Percentiles rank a stretch among this genome's conserved stretches.
Conservation (phyloP, 1,140 invertebrate species). For the Drosophila repleta region DNA sequence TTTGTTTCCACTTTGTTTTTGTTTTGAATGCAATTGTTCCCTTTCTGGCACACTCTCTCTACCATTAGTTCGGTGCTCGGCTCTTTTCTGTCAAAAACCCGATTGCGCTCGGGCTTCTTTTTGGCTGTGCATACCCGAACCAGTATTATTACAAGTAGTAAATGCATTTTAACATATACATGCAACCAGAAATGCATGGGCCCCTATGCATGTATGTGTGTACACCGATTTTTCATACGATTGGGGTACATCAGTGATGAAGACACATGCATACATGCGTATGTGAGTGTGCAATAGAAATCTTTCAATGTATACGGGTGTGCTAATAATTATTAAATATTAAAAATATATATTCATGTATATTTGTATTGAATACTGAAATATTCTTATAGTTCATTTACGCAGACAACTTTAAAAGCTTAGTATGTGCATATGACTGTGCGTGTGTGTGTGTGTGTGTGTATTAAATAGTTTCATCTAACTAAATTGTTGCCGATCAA, state of each 20-base stretch:
- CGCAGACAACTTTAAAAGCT: not conserved
- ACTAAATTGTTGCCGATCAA: not conserved
- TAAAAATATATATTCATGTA: not conserved
- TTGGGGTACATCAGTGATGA: constrained; percentile 42
- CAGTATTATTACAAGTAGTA: constrained; percentile 26
- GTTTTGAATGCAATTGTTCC: constrained; percentile 46
- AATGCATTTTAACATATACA: constrained; percentile 20
- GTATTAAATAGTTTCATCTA: not conserved
- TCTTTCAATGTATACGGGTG: too few species aligned
- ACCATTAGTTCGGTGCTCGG: constrained; percentile 15
- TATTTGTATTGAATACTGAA: not conserved
- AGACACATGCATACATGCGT: constrained; percentile 7
- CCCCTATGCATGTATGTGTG: constrained; percentile 2
- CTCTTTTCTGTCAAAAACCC: constrained; percentile 25
- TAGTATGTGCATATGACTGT: not conserved
- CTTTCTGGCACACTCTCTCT: constrained; percentile 36
- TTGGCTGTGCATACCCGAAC: constrained; percentile 38
- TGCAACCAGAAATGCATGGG: not conserved
- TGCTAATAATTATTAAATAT: constrained; percentile 2
- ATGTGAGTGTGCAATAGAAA: not conserved
- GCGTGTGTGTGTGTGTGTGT: not conserved
- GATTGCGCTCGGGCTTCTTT: constrained; percentile 24
- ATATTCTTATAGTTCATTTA: not conserved
- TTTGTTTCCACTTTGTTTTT: constrained; percentile 54
- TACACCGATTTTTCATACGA: constrained; percentile 34